These are phyloP conservation scores for Ichneumoninae sp. DNA, from an alignment of 2,888 invertebrate species.

Conservation along the genomic window DNA sequence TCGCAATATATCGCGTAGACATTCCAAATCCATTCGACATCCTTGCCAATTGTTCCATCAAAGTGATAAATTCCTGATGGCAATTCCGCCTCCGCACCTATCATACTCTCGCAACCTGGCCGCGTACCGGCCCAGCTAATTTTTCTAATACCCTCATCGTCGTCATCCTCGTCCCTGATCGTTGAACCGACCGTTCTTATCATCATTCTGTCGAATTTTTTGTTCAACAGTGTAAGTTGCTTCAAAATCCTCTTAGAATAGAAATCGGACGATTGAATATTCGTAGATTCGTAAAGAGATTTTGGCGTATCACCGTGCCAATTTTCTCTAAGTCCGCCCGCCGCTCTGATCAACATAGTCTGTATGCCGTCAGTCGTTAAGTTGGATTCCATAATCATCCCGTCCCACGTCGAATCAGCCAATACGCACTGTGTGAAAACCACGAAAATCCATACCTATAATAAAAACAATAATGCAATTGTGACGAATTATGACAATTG, in stretches of 20 bases:
- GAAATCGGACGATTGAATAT: slow-evolving; percentile 38
- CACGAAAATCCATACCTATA: slow-evolving; percentile 15
- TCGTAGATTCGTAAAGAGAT: slow-evolving; percentile 26
- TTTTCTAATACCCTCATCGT: slow-evolving; percentile 18
- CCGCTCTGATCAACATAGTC: not conserved
- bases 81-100: slow-evolving; percentile 74
- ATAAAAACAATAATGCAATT: not conserved
- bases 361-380: not conserved
- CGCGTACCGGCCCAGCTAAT: slow-evolving; percentile 24
- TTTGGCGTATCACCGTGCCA: slow-evolving; percentile 40
- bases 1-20: slow-evolving; percentile 85
- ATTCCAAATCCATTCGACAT: slow-evolving; percentile 78
- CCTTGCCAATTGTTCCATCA: slow-evolving; percentile 59
- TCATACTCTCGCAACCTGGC: slow-evolving; percentile 82
- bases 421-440: not conserved
- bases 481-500: not conserved
- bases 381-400: not conserved
- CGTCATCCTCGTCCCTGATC: slow-evolving; percentile 41
- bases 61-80: slow-evolving; percentile 84
- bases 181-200: slow-evolving; percentile 57
- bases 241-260: slow-evolving; percentile 56
- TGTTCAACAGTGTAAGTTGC: slow-evolving; percentile 48
- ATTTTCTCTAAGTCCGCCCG: not conserved
- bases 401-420: not conserved
- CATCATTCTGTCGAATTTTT: slow-evolving; percentile 59